Evolutionary conservation across 2,797 vertebrate species (phyloP), one percentile per base, ranked within the genome.

Genomic region (Peromyscus aztecus): DNA sequence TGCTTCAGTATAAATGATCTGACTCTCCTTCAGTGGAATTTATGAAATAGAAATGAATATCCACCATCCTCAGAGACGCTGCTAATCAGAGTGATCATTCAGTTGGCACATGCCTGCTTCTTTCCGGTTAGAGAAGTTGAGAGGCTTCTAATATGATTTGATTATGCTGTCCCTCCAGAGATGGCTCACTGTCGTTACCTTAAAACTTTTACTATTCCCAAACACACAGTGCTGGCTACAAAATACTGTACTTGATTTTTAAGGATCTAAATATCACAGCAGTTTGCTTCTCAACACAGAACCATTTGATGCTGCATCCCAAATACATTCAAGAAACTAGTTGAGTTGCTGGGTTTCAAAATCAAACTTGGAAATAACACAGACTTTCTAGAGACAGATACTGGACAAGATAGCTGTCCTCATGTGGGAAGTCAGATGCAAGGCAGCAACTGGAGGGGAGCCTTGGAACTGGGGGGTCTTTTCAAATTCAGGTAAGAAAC

Each of bases 361-460:
- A 98, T 29, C 59, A 97, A 98, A 98, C 82, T 97, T 97, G 97
- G 52, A 85, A 96, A 94, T 94, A 98, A 96, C 55, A 97, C 82
- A 98, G 93, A 93, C 90, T 97, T 98, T 98, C 97, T 97, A 98
- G 83, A 96, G 90, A 97, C 61, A 96, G 97, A 97, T 98, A 98
- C 97, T 81, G 98, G 98, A 95, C 90, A 97, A 93, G 91, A 98
- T 98, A 98, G 98, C 43, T 98, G 88, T 97, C 98, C 82, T 87
- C 96, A 96, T 85, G 97, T 95, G 96, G 97, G 94, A 97, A 97
- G 63, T 86, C 80, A 94, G 97, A 98, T 86, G 96, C 98, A 98
- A 98, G 95, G 97, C 94, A 97, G 95, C 95, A 55, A 90, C 69
- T 78, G 81, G 86, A 71, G 83, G 57, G 65, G 81, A 63, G 97